Evolutionary conservation across 2,888 invertebrate species (phyloP).

Genomic region (Chrysodeixis includens): DNA sequence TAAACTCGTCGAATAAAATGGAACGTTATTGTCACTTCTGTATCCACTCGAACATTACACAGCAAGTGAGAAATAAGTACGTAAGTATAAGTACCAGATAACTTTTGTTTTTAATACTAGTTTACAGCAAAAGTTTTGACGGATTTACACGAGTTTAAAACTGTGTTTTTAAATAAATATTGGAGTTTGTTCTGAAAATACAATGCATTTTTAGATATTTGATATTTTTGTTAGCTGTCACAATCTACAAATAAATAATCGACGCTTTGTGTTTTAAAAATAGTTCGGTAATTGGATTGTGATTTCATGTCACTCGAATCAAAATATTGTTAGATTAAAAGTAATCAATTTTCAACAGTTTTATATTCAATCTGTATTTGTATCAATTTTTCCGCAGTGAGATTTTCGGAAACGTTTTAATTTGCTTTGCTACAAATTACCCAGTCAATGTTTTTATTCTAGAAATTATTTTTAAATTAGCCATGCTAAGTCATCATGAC

Average conservation of each 20-base stretch:
- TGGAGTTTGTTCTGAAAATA: background rate
- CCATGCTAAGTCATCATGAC: background rate
- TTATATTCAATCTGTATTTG: too few species aligned
- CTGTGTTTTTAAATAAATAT: background rate
- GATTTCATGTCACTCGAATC: background rate
- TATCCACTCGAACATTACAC: background rate
- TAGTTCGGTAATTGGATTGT: background rate
- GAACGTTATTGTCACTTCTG: slow-evolving; percentile 37
- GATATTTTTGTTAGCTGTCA: background rate
- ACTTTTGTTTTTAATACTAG: background rate
- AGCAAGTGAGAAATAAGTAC: background rate
- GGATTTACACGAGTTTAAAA: background rate
- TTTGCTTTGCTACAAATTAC: background rate
- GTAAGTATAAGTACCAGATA: background rate
- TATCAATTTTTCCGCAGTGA: too few species aligned
- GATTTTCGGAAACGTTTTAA: background rate
- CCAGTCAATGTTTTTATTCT: background rate
- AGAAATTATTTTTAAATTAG: background rate
- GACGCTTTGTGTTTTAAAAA: background rate
- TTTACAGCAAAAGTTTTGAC: background rate
- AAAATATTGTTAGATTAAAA: background rate
- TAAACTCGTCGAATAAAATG: slow-evolving; percentile 64
- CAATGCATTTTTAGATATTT: background rate
- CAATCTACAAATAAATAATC: background rate
- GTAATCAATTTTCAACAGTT: background rate